Conservation (phyloP, 2,888 invertebrate genomes). For the Esperia sulphurella region DNA sequence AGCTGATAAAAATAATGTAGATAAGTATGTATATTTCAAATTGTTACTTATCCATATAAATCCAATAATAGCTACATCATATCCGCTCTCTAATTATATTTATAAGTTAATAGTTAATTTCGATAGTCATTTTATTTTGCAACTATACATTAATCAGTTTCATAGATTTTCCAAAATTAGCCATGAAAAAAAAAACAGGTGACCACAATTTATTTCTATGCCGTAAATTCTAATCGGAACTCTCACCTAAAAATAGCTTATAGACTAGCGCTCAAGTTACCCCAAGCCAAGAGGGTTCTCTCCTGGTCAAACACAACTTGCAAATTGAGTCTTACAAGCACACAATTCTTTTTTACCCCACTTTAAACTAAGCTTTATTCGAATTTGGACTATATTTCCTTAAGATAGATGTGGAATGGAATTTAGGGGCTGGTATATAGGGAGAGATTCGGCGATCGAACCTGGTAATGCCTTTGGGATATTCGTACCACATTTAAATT, state of each 20-base stretch:
- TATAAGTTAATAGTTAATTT: no score
- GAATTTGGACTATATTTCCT: constrained; percentile 24
- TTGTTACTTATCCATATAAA: no score
- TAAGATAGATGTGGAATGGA: constrained; percentile 16
- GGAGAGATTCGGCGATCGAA: constrained; percentile 26
- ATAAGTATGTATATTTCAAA: no score
- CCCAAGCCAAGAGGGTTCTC: constrained; percentile 34
- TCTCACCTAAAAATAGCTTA: neutral
- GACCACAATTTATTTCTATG: neutral
- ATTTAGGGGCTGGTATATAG: constrained; percentile 7
- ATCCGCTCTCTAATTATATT: no score
- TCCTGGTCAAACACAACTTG: constrained; percentile 61
- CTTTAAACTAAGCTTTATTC: constrained; percentile 1
- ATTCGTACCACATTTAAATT: constrained; percentile 51
- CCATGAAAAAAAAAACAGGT: neutral
- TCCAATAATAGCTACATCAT: no score
- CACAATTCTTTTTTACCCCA: constrained; percentile 18
- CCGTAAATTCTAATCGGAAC: neutral
- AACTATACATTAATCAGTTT: no score
- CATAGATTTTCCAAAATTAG: no score
- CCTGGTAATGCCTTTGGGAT: constrained; percentile 42
- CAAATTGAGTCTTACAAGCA: constrained; percentile 49
- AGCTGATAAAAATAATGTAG: no score
- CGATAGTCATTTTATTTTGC: no score
- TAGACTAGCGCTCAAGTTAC: neutral